Conservation (phyloP, 2,888 invertebrate species). For the Melikaiella ostensackeni region DNA sequence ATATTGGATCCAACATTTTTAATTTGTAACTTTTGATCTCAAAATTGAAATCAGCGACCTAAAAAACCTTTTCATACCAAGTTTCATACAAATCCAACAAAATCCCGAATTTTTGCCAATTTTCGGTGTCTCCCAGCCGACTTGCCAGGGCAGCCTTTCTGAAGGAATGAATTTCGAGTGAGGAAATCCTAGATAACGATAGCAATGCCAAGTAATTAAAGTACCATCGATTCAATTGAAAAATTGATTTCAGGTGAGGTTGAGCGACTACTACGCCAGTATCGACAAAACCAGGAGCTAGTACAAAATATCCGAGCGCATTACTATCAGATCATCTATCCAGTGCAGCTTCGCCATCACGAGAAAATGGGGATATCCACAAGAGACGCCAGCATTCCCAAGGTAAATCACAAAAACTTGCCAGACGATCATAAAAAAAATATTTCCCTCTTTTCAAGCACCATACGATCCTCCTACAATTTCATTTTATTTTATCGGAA, state of each 20-base stretch:
- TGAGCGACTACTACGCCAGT: conserved; percentile 93
- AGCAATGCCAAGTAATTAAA: conserved; percentile 37
- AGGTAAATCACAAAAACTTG: conserved; percentile 81
- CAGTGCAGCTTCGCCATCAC: conserved; percentile 95
- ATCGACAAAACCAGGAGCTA: conserved; percentile 94
- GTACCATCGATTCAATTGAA: conserved; percentile 20
- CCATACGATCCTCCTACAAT: conserved; percentile 6
- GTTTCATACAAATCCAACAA: too few species aligned
- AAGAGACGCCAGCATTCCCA: conserved; percentile 91
- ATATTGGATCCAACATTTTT: too few species aligned
- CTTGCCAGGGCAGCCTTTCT: too few species aligned
- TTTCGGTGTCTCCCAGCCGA: too few species aligned
- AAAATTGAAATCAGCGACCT: too few species aligned
- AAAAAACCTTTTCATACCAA: too few species aligned
- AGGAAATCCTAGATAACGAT: conserved; percentile 13
- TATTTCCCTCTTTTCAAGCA: not conserved
- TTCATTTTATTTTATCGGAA: conserved; percentile 27
- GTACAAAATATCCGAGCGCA: conserved; percentile 94
- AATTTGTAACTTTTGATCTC: too few species aligned
- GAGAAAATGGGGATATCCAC: conserved; percentile 98
- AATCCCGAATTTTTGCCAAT: too few species aligned
- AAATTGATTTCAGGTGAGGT: conserved; percentile 86
- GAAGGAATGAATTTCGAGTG: conserved; percentile 1
- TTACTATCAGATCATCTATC: conserved; percentile 96
- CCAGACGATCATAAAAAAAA: conserved; percentile 23